These are phyloP conservation scores for Tetrapedia diversipes DNA, from an alignment of 2,888 invertebrate genomes.

Conservation along the genomic window DNA sequence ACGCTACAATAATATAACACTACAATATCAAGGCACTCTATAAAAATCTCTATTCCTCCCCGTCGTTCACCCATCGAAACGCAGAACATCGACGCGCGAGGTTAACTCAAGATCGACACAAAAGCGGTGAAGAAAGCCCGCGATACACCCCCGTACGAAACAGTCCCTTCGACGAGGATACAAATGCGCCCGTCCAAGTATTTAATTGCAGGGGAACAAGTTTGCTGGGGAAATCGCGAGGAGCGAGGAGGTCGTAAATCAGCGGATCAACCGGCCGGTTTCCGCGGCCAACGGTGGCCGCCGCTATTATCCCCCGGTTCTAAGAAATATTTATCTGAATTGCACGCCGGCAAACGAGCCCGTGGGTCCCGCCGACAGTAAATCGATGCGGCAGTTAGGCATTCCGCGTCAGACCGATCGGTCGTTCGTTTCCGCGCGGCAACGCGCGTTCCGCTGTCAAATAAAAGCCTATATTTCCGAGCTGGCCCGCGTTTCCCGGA, in stretches of 20 bases:
- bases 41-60: too few species aligned
- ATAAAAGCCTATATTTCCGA: conserved; percentile 40
- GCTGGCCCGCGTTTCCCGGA: conserved; percentile 4
- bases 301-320: conserved; percentile 42
- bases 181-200: conserved; percentile 4
- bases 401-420: conserved; percentile 46
- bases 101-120: conserved; percentile 1
- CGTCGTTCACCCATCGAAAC: too few species aligned
- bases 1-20: too few species aligned
- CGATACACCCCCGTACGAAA: neutral
- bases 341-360: conserved; percentile 32
- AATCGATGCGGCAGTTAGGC: conserved; percentile 61
- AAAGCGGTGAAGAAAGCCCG: neutral
- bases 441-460: conserved; percentile 44
- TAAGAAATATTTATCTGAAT: conserved; percentile 62
- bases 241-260: conserved; percentile 37
- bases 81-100: too few species aligned
- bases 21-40: too few species aligned
- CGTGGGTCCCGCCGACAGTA: conserved; percentile 51
- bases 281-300: conserved; percentile 7
- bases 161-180: too few species aligned
- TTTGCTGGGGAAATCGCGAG: conserved; percentile 30
- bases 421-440: conserved; percentile 44
- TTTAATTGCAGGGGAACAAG: conserved; percentile 38
- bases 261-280: conserved; percentile 43